Conservation (phyloP, 2,797 vertebrate genomes). For the Limosa lapponica region DNA sequence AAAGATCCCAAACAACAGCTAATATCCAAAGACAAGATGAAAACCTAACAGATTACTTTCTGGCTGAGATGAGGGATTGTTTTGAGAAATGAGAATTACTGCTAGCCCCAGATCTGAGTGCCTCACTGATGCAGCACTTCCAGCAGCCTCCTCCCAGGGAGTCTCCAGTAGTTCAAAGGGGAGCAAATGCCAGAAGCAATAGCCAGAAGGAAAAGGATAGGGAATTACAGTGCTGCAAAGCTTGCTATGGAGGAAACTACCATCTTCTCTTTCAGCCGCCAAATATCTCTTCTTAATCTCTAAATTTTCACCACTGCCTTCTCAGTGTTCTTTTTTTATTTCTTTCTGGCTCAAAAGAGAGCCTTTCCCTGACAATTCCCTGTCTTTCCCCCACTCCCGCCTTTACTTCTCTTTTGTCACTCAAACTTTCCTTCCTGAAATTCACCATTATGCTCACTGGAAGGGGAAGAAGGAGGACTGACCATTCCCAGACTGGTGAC, state of each 20-base stretch:
- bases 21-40: not conserved
- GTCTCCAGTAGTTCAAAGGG: not conserved
- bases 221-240: not conserved
- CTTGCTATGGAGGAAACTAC: not conserved
- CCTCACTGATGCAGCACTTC: not conserved
- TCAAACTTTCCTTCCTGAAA: not conserved
- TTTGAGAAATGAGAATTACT: not conserved
- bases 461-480: not conserved
- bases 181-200: not conserved
- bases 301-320: not conserved
- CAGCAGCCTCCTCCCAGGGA: not conserved
- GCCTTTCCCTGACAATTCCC: not conserved
- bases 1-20: not conserved
- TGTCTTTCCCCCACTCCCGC: rapidly evolving
- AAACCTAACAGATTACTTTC: not conserved
- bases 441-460: not conserved
- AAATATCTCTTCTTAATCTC: not conserved
- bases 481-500: not conserved
- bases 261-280: not conserved
- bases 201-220: not conserved
- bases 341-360: not conserved
- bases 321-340: not conserved
- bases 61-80: not conserved
- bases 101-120: not conserved
- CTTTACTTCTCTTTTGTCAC: not conserved